These are phyloP conservation scores for Peromyscus eremicus DNA, from an alignment of 2,797 vertebrate species.

Conservation along the genomic window DNA sequence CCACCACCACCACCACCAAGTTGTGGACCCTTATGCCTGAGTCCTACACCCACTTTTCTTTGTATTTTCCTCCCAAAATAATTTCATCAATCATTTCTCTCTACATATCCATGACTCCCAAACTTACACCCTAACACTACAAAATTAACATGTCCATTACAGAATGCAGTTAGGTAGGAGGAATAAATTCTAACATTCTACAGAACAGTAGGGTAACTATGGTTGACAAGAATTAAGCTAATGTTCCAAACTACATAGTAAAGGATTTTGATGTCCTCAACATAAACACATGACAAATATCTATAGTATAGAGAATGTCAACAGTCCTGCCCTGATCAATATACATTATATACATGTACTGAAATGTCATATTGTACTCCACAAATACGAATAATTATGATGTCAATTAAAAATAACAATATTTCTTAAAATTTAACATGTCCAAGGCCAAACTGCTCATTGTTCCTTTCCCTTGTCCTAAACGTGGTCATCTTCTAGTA, in stretches of 20 bases:
- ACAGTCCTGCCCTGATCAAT: not conserved
- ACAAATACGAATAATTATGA: not conserved
- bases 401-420: not conserved
- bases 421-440: constrained; percentile 23
- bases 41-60: not conserved
- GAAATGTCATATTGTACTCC: not conserved
- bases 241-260: not conserved
- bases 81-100: not conserved
- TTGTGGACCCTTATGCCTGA: not conserved
- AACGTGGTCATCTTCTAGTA: constrained; percentile 13
- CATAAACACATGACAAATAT: not conserved
- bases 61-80: constrained; percentile 14
- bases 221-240: not conserved
- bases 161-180: not conserved
- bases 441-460: not conserved
- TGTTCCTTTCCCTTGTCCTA: not conserved
- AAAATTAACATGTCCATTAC: constrained; percentile 17
- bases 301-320: not conserved
- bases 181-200: not conserved
- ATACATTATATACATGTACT: not conserved
- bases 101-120: constrained; percentile 26
- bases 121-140: constrained; percentile 26
- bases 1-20: not conserved
- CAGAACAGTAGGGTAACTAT: not conserved
- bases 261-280: not conserved